Conservation (phyloP, 2,113 vertebrate species). For the Formicarius rufipectus region DNA sequence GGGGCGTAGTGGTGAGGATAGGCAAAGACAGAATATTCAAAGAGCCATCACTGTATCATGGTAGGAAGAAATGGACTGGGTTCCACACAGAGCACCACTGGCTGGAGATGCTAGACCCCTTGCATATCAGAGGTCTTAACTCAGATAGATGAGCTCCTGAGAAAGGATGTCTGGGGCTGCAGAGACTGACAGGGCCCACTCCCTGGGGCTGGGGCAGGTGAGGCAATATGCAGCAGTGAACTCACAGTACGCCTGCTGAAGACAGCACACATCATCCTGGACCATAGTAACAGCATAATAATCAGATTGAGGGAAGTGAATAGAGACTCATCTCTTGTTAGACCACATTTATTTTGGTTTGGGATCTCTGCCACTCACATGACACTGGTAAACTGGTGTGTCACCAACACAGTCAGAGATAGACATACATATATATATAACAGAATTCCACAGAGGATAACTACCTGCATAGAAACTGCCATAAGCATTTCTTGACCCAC, state of each 20-base stretch:
- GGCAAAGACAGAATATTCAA: background rate
- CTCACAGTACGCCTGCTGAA: background rate
- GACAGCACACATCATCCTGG: background rate
- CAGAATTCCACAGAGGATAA: background rate
- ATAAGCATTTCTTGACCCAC: background rate
- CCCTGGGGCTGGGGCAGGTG: background rate
- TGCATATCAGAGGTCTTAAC: background rate
- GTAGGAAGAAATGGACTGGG: background rate
- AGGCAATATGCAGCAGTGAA: background rate
- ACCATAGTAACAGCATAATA: background rate
- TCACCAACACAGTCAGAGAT: background rate
- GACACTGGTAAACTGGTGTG: background rate
- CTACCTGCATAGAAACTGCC: background rate
- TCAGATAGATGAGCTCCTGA: background rate
- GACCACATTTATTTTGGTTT: background rate
- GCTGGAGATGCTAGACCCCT: background rate
- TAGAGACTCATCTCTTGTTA: background rate
- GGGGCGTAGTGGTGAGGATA: background rate
- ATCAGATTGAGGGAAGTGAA: background rate
- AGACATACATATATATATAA: background rate
- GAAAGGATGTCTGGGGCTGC: background rate
- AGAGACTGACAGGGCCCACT: background rate
- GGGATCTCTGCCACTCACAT: background rate
- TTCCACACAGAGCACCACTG: background rate
- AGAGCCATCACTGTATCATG: background rate